Evolutionary conservation across 2,888 invertebrate species (phyloP).

Genomic region (Diaphora mendica): DNA sequence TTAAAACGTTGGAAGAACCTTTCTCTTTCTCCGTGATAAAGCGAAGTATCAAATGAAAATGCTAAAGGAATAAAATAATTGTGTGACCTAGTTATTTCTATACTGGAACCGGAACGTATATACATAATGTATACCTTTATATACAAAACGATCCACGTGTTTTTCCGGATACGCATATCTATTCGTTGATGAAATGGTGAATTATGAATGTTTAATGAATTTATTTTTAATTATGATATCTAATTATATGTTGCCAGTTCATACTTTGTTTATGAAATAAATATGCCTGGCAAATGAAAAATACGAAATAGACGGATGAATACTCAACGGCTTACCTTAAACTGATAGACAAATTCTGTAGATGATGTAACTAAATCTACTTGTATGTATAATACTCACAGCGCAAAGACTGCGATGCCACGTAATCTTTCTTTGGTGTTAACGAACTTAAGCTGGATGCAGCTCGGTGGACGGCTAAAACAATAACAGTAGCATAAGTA

Average conservation of each 20-base stretch:
- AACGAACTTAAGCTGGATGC: slow-evolving; percentile 74
- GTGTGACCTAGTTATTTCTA: background rate
- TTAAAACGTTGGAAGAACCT: background rate
- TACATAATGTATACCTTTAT: background rate
- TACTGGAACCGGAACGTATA: background rate
- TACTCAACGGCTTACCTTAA: slow-evolving; percentile 35
- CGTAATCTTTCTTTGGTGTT: slow-evolving; percentile 68
- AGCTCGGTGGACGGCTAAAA: slow-evolving; percentile 75
- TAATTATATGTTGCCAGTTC: background rate
- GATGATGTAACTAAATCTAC: slow-evolving; percentile 37
- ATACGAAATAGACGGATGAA: slow-evolving; percentile 13
- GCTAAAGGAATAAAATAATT: background rate
- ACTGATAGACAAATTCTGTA: slow-evolving; percentile 23
- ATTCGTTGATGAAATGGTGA: background rate
- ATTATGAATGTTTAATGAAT: background rate
- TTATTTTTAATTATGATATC: background rate
- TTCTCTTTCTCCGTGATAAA: background rate
- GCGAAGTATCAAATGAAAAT: background rate
- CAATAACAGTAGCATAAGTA: slow-evolving; percentile 4
- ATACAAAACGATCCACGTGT: background rate
- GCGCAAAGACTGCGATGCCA: slow-evolving; percentile 58
- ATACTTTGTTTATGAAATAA: background rate
- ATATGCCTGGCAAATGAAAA: background rate
- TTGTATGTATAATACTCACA: slow-evolving; percentile 67
- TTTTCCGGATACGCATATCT: background rate